Evolutionary conservation across 1,140 invertebrate genomes (phyloP).

Genomic region (Drosophila nikananu): DNA sequence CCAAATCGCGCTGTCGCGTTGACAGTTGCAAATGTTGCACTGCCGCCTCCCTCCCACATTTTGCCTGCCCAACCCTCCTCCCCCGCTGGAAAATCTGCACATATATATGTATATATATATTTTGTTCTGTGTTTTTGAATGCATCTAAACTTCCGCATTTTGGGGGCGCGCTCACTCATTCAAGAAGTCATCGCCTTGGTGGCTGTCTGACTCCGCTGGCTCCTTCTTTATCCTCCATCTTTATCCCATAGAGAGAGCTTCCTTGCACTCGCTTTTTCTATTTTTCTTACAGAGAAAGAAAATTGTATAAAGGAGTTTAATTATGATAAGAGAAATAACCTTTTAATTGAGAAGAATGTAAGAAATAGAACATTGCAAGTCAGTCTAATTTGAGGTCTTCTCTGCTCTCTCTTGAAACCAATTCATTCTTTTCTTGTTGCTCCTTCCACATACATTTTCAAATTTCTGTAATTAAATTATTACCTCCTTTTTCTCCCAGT

Average conservation of each 20-base stretch:
- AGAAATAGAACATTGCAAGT: too few species aligned
- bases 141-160: conserved; percentile 76
- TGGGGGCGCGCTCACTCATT: conserved; percentile 54
- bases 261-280: conserved; percentile 14
- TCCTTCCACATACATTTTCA: background rate
- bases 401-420: too few species aligned
- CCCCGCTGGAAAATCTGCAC: conserved; percentile 17
- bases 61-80: too few species aligned
- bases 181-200: conserved; percentile 58
- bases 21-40: conserved; percentile 80
- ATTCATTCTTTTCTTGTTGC: background rate
- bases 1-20: conserved; percentile 67
- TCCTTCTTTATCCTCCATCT: conserved; percentile 45
- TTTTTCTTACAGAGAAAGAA: conserved; percentile 2
- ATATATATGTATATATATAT: conserved; percentile 21
- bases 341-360: too few species aligned
- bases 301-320: fast-evolving
- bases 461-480: background rate
- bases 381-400: background rate
- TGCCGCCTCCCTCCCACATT: background rate
- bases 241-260: conserved; percentile 13
- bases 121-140: conserved; percentile 47
- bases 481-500: background rate
- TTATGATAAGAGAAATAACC: background rate
- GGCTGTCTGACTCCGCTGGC: conserved; percentile 8